These are phyloP conservation scores for Brachionus koreanus DNA, from an alignment of 1,140 invertebrate genomes.

Conservation along the genomic window DNA sequence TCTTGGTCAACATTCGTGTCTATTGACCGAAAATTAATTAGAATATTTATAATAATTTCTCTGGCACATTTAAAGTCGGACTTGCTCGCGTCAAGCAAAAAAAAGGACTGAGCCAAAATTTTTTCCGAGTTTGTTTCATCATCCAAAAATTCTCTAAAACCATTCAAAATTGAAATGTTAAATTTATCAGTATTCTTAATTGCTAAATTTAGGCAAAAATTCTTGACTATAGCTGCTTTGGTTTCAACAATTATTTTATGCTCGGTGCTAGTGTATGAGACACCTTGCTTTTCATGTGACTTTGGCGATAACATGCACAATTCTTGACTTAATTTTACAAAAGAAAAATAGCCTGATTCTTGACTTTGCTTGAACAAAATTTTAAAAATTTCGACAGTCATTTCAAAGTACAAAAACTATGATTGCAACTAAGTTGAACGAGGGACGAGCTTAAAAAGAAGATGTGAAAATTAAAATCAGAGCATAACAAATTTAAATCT, in stretches of 20 bases:
- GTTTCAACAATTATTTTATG: background rate
- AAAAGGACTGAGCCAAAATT: background rate
- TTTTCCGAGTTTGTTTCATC: background rate
- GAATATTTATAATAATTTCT: background rate
- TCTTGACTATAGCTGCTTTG: background rate
- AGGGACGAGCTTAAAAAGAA: too few relatives aligned
- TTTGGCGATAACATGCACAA: background rate
- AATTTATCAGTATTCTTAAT: background rate
- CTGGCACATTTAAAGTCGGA: background rate
- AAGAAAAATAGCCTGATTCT: background rate
- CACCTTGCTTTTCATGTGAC: background rate
- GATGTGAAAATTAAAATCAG: background rate
- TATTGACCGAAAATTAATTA: background rate
- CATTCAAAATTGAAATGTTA: slow-evolving; percentile 7
- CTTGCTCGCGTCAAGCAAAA: slow-evolving; percentile 16
- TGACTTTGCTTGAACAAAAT: background rate
- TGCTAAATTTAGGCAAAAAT: background rate
- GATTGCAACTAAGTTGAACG: background rate
- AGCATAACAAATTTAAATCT: background rate
- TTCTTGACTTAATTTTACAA: background rate
- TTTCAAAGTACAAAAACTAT: background rate
- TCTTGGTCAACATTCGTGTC: background rate
- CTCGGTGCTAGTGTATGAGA: background rate
- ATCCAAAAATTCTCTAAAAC: background rate
- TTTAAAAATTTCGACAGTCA: background rate